Evolutionary conservation across 2,888 invertebrate genomes (phyloP).

Genomic region (Apamea crenata): DNA sequence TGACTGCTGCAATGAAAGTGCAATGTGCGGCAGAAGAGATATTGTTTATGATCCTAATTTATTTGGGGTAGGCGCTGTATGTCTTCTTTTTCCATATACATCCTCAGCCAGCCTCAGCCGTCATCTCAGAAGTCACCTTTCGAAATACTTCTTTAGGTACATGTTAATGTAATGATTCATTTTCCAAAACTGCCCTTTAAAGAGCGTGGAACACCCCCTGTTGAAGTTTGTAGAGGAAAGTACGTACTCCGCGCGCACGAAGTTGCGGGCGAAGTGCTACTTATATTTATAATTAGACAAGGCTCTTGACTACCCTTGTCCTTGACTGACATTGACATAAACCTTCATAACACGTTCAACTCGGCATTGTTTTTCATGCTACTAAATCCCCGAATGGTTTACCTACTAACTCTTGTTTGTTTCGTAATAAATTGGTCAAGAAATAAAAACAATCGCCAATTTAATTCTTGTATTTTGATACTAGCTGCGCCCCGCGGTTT

Average conservation of each 20-base stretch:
- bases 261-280: not conserved
- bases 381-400: slow-evolving; percentile 7
- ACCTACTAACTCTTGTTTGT: not conserved
- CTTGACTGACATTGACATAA: slow-evolving; percentile 24
- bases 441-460: not conserved
- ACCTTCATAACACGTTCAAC: slow-evolving; percentile 6
- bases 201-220: not conserved
- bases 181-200: not conserved
- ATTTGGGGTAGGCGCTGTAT: not conserved
- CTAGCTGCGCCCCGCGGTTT: too few relatives aligned
- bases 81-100: not conserved
- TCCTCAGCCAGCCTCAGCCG: not conserved
- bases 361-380: not conserved
- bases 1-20: not conserved
- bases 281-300: not conserved
- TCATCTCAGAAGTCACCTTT: not conserved
- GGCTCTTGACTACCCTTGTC: not conserved
- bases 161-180: not conserved
- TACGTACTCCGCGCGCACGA: not conserved
- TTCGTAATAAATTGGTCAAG: not conserved
- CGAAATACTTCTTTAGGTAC: not conserved
- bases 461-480: not conserved
- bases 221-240: not conserved
- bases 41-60: not conserved
- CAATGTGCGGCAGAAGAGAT: too few relatives aligned